Conservation (phyloP, 2,888 invertebrate genomes). For the Dryococelus australis region DNA sequence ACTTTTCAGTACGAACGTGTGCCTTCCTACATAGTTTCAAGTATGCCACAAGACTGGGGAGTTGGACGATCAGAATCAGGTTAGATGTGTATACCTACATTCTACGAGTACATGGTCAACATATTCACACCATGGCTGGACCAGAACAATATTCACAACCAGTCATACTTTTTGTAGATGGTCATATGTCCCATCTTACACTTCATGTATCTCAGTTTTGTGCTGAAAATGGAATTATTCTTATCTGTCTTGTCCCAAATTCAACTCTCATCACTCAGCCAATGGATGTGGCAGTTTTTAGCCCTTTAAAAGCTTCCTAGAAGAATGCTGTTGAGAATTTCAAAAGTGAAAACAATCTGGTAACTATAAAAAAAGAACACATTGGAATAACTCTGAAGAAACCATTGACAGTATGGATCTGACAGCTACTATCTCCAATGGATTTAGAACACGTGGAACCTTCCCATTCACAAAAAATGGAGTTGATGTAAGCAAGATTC, state of each 20-base stretch:
- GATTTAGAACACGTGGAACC: neutral
- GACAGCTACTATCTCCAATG: neutral
- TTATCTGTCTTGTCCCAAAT: slow-evolving; percentile 54
- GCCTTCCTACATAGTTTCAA: neutral
- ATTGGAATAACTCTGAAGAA: slow-evolving; percentile 48
- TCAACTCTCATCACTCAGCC: slow-evolving; percentile 55
- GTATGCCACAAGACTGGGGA: too few relatives aligned
- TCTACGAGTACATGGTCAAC: slow-evolving; percentile 47
- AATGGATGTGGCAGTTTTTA: slow-evolving; percentile 55
- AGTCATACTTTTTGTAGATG: slow-evolving; percentile 38
- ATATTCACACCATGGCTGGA: slow-evolving; percentile 46
- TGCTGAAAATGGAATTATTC: slow-evolving; percentile 48
- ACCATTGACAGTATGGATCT: neutral
- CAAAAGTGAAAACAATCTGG: slow-evolving; percentile 39
- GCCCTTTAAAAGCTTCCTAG: slow-evolving; percentile 53
- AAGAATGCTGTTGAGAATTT: slow-evolving; percentile 50
- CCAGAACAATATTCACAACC: slow-evolving; percentile 48
- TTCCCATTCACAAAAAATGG: neutral
- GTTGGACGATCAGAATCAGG: too few relatives aligned
- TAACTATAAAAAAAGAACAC: slow-evolving; percentile 49
- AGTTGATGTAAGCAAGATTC: neutral
- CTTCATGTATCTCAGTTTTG: too few relatives aligned
- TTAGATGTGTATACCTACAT: slow-evolving; percentile 46
- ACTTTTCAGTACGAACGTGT: neutral
- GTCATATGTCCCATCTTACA: too few relatives aligned